These are phyloP conservation scores for Goniozus legneri DNA, from an alignment of 1,140 invertebrate species.

Conservation along the genomic window DNA sequence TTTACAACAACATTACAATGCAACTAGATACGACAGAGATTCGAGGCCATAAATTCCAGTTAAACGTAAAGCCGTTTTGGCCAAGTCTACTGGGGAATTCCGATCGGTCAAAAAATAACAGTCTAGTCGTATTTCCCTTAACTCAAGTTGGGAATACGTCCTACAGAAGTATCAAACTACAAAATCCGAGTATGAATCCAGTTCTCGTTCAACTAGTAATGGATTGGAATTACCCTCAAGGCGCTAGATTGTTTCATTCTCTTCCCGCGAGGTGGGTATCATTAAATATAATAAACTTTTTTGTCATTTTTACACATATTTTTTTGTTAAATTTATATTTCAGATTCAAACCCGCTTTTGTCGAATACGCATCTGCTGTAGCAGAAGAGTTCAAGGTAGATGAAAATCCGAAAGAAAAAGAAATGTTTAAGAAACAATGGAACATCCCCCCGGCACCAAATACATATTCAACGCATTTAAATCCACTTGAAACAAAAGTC, in stretches of 20 bases:
- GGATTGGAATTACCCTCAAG: slow-evolving; percentile 58
- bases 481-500: slow-evolving; percentile 48
- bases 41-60: slow-evolving; percentile 67
- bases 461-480: slow-evolving; percentile 45
- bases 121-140: slow-evolving; percentile 68
- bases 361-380: slow-evolving; percentile 35
- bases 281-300: background rate
- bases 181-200: slow-evolving; percentile 62
- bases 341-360: slow-evolving; percentile 43
- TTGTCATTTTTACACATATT: background rate
- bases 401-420: slow-evolving; percentile 32
- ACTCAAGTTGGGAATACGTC: slow-evolving; percentile 79
- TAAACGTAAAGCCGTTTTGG: slow-evolving; percentile 72
- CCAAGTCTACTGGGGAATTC: slow-evolving; percentile 55
- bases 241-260: slow-evolving; percentile 52
- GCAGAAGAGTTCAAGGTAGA: slow-evolving; percentile 48
- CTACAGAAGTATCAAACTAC: slow-evolving; percentile 59
- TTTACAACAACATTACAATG: slow-evolving; percentile 68
- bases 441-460: slow-evolving; percentile 28
- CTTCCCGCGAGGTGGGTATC: slow-evolving; percentile 47
- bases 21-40: slow-evolving; percentile 75
- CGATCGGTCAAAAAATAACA: slow-evolving; percentile 45
- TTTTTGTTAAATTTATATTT: background rate
- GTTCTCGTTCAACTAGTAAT: slow-evolving; percentile 63
- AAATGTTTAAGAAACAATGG: slow-evolving; percentile 34